Conservation (phyloP, 2,113 vertebrate species). For the Paedocypris sp. region DNA sequence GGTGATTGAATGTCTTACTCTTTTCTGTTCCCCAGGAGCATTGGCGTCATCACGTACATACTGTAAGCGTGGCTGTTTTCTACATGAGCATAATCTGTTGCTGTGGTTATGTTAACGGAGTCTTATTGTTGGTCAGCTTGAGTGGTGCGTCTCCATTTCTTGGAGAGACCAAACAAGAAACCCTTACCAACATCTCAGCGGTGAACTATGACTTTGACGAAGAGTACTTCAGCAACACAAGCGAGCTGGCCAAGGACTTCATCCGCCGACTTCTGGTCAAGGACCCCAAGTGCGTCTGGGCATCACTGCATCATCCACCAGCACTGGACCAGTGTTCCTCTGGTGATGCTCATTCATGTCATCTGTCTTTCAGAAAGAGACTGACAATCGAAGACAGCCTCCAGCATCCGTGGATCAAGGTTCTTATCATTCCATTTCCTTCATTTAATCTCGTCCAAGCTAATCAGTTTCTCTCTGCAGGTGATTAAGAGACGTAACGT, state of each 20-base stretch:
- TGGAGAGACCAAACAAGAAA: slow-evolving; percentile 95
- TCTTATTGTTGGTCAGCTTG: slow-evolving; percentile 53
- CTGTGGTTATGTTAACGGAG: neutral
- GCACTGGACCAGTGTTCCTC: too few relatives aligned
- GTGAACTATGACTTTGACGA: slow-evolving; percentile 97
- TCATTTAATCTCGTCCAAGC: neutral
- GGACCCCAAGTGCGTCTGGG: slow-evolving; percentile 78
- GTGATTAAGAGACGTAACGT: slow-evolving; percentile 90
- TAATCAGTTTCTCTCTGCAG: slow-evolving; percentile 52
- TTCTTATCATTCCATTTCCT: slow-evolving; percentile 31
- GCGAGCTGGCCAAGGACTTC: slow-evolving; percentile 94
- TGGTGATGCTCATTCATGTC: too few relatives aligned
- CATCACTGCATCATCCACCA: too few relatives aligned
- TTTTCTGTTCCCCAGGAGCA: slow-evolving; percentile 69
- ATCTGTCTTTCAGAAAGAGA: slow-evolving; percentile 77
- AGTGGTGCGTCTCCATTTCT: slow-evolving; percentile 90
- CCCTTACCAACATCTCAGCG: slow-evolving; percentile 87
- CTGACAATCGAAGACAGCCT: slow-evolving; percentile 93
- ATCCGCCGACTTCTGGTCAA: slow-evolving; percentile 90
- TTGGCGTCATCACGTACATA: slow-evolving; percentile 93
- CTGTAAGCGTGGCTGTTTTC: slow-evolving; percentile 64
- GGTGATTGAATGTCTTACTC: neutral
- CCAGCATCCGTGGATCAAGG: slow-evolving; percentile 97
- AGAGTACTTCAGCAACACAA: slow-evolving; percentile 94
- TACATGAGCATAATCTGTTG: neutral